Conservation (phyloP, 2,113 vertebrate species). For the Psophia crepitans region DNA sequence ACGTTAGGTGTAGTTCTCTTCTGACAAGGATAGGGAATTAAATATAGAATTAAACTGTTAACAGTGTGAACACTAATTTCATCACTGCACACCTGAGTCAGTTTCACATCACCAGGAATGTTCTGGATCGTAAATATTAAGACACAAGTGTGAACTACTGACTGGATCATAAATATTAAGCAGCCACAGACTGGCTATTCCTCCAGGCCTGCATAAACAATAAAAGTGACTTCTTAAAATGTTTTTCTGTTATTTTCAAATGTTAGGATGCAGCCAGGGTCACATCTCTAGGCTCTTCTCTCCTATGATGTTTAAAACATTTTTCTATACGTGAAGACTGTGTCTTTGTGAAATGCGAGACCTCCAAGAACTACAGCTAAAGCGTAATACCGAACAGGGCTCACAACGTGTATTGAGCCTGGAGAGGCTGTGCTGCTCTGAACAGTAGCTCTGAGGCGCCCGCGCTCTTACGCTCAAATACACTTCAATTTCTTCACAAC, state of each 20-base stretch:
- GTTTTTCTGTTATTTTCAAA: neutral
- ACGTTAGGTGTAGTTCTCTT: neutral
- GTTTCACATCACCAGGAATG: neutral
- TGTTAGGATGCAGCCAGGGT: neutral
- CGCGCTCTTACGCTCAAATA: neutral
- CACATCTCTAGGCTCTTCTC: neutral
- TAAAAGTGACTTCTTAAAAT: neutral
- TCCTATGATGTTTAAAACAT: neutral
- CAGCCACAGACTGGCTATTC: neutral
- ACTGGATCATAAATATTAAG: neutral
- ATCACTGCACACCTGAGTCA: neutral
- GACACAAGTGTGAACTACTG: neutral
- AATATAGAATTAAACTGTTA: neutral
- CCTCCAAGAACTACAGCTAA: neutral
- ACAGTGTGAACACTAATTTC: neutral
- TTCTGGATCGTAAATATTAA: neutral
- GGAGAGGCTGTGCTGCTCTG: neutral
- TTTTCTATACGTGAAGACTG: neutral
- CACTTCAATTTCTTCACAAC: neutral
- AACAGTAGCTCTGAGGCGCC: neutral
- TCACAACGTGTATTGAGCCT: neutral
- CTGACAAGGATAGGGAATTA: neutral
- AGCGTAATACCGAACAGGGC: neutral
- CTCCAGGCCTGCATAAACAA: neutral
- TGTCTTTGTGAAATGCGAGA: neutral